Evolutionary conservation across 2,113 vertebrate genomes (phyloP), one percentile per base, ranked within the genome.

Genomic region (Nematolebias whitei): DNA sequence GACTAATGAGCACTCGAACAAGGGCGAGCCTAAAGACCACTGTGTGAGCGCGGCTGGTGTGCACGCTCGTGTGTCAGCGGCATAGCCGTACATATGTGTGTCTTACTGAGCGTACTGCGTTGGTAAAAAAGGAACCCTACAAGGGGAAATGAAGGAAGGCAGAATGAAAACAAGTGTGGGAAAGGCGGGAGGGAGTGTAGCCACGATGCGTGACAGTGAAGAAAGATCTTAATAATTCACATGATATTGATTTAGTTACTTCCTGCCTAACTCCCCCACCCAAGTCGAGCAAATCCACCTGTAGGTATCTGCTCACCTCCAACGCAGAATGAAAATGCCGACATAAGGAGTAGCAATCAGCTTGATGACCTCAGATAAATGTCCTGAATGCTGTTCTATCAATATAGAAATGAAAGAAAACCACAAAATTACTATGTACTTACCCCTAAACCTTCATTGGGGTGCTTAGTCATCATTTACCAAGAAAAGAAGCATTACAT

Each of bases 1-100:
- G 95, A 95, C 96, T 97, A 96, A 96, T 96, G 95, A 96, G 95
- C 94, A 94, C 95, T 95, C 94, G 94, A 94, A 93, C 91, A 93
- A 94, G 95, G 94, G 94, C 83, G 85, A 90, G 83, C 81, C 74
- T 71, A 74, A 84, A 82, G 83, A 84, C 83, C 82, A 74, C 75
- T 61, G 63, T 29, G 61, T 45, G 38, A 38, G 66, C 29, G 67
- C 18, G 68, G 32, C 14, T 2, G 38, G 26, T 18, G 50, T 49
- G 29, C 24, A 15, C 16, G 40, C 18, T 40, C 9, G 48, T 41
- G 69, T 60, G 45, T 38, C 39, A 23, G 44, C 19, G 56, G 60
- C 44, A 62, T 26, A 58, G 29, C 7, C 18, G 4, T 41, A 39
- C 18, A 22, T 57, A 47, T 55, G 63, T 56, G 76, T 18, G 10